Conservation (phyloP, 1,140 invertebrate genomes). For the Drosophila parabipectinata region DNA sequence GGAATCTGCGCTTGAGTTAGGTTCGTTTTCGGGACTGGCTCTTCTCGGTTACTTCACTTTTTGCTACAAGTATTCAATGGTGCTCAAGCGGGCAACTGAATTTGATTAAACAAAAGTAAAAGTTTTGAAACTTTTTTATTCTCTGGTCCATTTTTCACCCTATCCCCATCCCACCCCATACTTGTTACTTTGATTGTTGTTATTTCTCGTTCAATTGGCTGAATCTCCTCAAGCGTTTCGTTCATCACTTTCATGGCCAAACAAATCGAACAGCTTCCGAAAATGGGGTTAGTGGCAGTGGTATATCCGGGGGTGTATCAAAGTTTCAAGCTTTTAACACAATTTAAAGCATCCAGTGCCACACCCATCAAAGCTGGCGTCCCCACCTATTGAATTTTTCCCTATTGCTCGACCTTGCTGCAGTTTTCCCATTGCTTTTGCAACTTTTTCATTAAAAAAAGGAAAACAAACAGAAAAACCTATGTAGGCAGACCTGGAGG, state of each 20-base stretch:
- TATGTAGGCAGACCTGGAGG: constrained; percentile 1
- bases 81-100: constrained; percentile 68
- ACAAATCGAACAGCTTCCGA: constrained; percentile 43
- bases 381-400: not conserved
- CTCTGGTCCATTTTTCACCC: constrained; percentile 32
- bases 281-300: constrained; percentile 15
- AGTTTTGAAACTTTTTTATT: constrained; percentile 67
- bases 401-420: constrained; percentile 25
- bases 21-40: constrained; percentile 13
- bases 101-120: constrained; percentile 82
- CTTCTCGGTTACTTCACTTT: constrained; percentile 9
- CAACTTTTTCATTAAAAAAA: constrained; percentile 30
- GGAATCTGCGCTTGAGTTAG: constrained; percentile 32
- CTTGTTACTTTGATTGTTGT: constrained; percentile 68
- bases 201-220: constrained; percentile 49
- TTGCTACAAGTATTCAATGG: constrained; percentile 69
- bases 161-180: not conserved
- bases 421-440: constrained; percentile 35
- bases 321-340: constrained; percentile 61
- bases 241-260: constrained; percentile 63
- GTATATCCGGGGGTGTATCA: constrained; percentile 18
- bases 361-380: constrained; percentile 2
- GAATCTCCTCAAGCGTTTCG: constrained; percentile 42
- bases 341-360: constrained; percentile 50
- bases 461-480: constrained; percentile 9